Conservation (phyloP, 2,797 vertebrate species). For the Rhadinocentrus ornatus region DNA sequence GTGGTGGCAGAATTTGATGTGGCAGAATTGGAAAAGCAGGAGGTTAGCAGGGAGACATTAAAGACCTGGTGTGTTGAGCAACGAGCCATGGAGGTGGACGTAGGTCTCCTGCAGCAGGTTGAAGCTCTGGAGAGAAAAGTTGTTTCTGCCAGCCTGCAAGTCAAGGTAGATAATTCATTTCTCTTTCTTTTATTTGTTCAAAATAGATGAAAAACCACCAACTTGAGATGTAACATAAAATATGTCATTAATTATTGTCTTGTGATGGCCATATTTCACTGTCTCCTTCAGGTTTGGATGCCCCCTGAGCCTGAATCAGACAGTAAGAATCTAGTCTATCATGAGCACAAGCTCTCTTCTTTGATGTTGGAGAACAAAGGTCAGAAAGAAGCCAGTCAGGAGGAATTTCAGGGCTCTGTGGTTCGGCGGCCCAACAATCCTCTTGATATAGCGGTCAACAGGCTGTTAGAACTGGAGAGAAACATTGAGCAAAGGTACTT, state of each 20-base stretch:
- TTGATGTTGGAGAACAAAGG: slow-evolving; percentile 77
- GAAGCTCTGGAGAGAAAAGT: slow-evolving; percentile 94
- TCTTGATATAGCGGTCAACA: slow-evolving; percentile 96
- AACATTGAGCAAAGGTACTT: slow-evolving; percentile 98
- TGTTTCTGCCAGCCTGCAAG: slow-evolving; percentile 90
- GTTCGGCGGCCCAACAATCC: slow-evolving; percentile 91
- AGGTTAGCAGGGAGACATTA: slow-evolving; percentile 85
- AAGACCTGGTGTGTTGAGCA: slow-evolving; percentile 94
- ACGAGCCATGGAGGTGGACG: slow-evolving; percentile 92
- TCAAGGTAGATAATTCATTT: slow-evolving; percentile 86
- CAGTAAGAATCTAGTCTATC: slow-evolving; percentile 94
- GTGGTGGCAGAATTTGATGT: slow-evolving; percentile 86
- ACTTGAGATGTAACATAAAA: background rate
- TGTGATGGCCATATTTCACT: slow-evolving; percentile 12
- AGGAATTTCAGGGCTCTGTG: slow-evolving; percentile 79
- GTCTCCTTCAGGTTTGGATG: slow-evolving; percentile 89
- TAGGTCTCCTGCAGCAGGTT: slow-evolving; percentile 90
- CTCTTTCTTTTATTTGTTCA: background rate
- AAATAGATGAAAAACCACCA: background rate
- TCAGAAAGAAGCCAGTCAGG: slow-evolving; percentile 79
- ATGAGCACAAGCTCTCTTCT: slow-evolving; percentile 89
- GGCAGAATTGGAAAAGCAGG: slow-evolving; percentile 85
- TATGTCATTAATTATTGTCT: slow-evolving; percentile 3
- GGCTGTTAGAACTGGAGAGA: slow-evolving; percentile 95
- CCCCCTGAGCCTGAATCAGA: slow-evolving; percentile 91